Base-by-base conservation (phyloP, 2,888 invertebrate genomes). In the Tetanocera ferruginea region DNA sequence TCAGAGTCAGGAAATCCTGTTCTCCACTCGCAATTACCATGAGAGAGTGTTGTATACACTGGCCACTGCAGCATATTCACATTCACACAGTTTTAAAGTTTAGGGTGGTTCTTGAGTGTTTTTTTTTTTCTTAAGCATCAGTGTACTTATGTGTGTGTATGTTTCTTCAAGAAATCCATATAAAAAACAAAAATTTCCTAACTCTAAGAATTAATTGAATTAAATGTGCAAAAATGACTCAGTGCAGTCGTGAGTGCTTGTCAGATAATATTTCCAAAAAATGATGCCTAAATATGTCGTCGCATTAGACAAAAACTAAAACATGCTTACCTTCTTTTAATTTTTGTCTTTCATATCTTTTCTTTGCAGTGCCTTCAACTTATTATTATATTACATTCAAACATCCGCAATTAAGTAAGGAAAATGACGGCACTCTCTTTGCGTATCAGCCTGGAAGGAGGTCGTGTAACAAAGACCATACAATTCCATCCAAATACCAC, bases 401-500 rank as follows among this genome's bases (percentile, higher is more conserved):
- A 55, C 43, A 57, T 66, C 74, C 37, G 43, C 34, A 72, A 76
- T 14, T 25, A 76, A 75, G 60, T 66, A 31, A 78, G 70, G 62
- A 83, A 83, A 81, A 90, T 90, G 90, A 89, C 90, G 84, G 88
- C 89, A 84, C 90, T 97, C 82, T 96, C 96, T 80, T 92, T 97
- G 83, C 95, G 95, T 90, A 96, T 97, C 90, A 94, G 95, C 86
- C 94, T 97, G 88, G 95, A 96, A 88, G 94, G 94, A 87, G 95
- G 95, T 85, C 95, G 95, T 90, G 96, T 97, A 87, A 97, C 97
- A 88, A 99, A 99, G 92, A 98, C 97, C 84, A 98, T 99, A 92
- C 98, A 98, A 91, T 99, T 99, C 91, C 97, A 98, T 90, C 97
- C 98, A 55, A 94, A 96, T 87, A 98, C 96, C 81, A 94, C 97